Percentiles rank a stretch among this genome's conserved stretches.
Evolutionary conservation across 2,888 invertebrate species (phyloP).

Genomic region (Erpobdella octoculata): DNA sequence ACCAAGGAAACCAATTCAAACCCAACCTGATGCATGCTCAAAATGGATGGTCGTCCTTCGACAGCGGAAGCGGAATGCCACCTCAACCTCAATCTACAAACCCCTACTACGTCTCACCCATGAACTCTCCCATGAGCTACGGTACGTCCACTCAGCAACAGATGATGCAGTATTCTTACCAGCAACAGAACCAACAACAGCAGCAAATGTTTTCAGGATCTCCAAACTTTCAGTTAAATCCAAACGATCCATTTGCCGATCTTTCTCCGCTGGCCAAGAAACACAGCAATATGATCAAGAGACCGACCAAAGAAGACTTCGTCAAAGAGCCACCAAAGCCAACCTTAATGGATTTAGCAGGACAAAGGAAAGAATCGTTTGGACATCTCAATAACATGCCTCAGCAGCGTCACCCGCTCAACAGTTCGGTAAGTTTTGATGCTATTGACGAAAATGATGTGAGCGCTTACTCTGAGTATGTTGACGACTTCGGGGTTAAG

Average conservation of each 20-base stretch:
- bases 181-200: background rate
- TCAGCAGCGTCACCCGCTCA: background rate
- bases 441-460: background rate
- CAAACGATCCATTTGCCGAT: conserved; percentile 27
- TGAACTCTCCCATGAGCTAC: background rate
- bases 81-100: background rate
- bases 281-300: background rate
- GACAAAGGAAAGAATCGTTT: background rate
- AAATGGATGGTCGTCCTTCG: conserved; percentile 10
- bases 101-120: background rate
- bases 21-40: background rate
- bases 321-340: conserved; percentile 30
- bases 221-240: background rate
- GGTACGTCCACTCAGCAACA: background rate
- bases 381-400: no score
- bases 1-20: background rate
- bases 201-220: background rate
- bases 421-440: background rate
- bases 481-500: background rate
- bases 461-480: background rate
- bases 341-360: conserved; percentile 22
- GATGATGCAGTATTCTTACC: background rate
- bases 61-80: background rate
- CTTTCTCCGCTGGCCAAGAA: conserved; percentile 13
- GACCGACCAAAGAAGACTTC: conserved; percentile 28